phyloP scores from a whole-genome alignment of 1,140 invertebrate species.

The Wiebesia pumilae region DNA sequence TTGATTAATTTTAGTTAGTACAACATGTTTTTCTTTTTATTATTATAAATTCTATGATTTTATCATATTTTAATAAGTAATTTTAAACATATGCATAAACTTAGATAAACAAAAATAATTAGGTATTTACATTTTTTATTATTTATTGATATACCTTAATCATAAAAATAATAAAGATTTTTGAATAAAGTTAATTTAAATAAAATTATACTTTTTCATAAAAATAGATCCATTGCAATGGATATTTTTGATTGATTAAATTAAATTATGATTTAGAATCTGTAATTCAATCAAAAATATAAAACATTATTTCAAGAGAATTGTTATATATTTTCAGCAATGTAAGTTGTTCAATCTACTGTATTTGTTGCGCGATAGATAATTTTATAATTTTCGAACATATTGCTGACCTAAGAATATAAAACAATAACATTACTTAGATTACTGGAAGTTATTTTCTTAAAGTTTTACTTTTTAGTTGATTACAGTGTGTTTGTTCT shows the following conservation, averaged over 20 bases:
- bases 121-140: not conserved
- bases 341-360: not conserved
- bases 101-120: not conserved
- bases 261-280: not conserved
- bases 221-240: not conserved
- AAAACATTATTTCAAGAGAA: not conserved
- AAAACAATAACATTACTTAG: not conserved
- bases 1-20: not conserved
- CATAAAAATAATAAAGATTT: not conserved
- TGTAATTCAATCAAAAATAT: not conserved
- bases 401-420: not conserved
- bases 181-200: constrained; percentile 11
- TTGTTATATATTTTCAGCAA: not conserved
- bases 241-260: not conserved
- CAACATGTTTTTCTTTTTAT: not conserved
- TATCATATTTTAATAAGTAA: not conserved
- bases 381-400: not conserved
- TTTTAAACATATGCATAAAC: not conserved
- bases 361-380: not conserved
- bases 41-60: not conserved
- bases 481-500: not conserved
- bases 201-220: not conserved
- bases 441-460: not conserved
- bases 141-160: constrained; percentile 1
- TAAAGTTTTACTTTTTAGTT: not conserved